These are phyloP conservation scores for Dromas ardeola DNA, from an alignment of 2,113 vertebrate genomes.

Conservation along the genomic window DNA sequence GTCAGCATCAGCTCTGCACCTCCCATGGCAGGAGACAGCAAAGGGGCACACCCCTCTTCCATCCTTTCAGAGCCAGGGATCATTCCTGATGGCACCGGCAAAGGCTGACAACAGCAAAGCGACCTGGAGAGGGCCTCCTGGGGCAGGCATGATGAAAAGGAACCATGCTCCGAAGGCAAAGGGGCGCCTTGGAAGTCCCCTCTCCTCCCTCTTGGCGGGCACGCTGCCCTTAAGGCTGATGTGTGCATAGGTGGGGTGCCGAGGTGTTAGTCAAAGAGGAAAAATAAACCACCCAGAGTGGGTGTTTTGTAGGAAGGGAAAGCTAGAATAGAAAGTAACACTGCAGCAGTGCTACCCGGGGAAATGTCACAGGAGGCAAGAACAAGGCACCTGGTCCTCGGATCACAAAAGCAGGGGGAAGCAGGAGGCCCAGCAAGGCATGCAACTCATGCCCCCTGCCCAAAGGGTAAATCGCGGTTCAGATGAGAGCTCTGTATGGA, in stretches of 20 bases:
- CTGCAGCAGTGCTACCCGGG: neutral
- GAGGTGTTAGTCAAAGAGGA: neutral
- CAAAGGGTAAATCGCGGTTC: neutral
- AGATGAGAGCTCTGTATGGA: neutral
- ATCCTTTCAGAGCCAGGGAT: neutral
- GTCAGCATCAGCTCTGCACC: fast-evolving
- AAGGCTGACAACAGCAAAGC: neutral
- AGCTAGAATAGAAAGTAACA: neutral
- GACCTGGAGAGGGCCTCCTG: fast-evolving
- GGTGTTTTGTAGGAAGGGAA: neutral
- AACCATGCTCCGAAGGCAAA: neutral
- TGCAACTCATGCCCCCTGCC: neutral
- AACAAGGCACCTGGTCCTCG: neutral
- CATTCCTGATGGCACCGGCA: fast-evolving
- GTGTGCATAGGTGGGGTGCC: neutral
- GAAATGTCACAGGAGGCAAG: neutral
- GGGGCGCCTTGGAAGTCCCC: neutral
- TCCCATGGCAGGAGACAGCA: neutral
- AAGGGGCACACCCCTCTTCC: neutral
- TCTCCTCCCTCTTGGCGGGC: neutral
- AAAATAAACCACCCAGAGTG: neutral
- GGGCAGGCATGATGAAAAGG: too few species aligned
- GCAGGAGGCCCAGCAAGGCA: neutral
- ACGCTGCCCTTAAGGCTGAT: neutral
- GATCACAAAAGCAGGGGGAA: neutral